phyloP scores from a whole-genome alignment of 37 sponge, comb jelly and placozoan species.

The Petrosia ficiformis region DNA sequence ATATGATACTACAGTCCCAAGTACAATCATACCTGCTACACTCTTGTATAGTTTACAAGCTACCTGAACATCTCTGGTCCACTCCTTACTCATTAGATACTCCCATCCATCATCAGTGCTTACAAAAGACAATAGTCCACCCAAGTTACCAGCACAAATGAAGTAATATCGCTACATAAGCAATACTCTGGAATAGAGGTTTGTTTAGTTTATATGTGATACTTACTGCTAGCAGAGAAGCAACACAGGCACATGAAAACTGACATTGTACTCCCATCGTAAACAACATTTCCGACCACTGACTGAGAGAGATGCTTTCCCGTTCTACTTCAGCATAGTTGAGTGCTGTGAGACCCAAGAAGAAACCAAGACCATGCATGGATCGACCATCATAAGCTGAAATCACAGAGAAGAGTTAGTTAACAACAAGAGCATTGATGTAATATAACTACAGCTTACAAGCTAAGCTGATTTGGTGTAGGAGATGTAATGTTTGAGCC shows the following conservation, averaged over 20 bases:
- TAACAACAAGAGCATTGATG: neutral
- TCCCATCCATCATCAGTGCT: conserved; percentile 27
- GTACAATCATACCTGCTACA: conserved; percentile 30
- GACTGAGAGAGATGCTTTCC: conserved; percentile 13
- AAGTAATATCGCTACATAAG: conserved; percentile 49
- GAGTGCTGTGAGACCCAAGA: conserved; percentile 55
- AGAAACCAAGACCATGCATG: conserved; percentile 47
- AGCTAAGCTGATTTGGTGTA: conserved; percentile 63
- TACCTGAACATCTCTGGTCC: conserved; percentile 36
- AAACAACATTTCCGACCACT: conserved; percentile 45
- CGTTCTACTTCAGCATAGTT: conserved; percentile 61
- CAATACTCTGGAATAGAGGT: too few species aligned
- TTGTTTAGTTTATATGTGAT: neutral
- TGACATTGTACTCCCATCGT: conserved; percentile 48
- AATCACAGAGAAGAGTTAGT: neutral
- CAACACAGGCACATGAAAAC: conserved; percentile 36
- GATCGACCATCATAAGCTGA: conserved; percentile 21
- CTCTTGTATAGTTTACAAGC: conserved; percentile 35
- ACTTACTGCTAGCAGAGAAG: conserved; percentile 39
- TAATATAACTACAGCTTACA: conserved; percentile 15
- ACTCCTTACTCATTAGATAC: conserved; percentile 36
- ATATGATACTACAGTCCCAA: neutral
- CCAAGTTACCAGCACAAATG: conserved; percentile 29
- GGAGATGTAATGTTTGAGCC: conserved; percentile 50
- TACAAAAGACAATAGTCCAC: conserved; percentile 38